These are phyloP conservation scores for Dynastes grantii DNA, from an alignment of 2,888 invertebrate species.

Conservation along the genomic window DNA sequence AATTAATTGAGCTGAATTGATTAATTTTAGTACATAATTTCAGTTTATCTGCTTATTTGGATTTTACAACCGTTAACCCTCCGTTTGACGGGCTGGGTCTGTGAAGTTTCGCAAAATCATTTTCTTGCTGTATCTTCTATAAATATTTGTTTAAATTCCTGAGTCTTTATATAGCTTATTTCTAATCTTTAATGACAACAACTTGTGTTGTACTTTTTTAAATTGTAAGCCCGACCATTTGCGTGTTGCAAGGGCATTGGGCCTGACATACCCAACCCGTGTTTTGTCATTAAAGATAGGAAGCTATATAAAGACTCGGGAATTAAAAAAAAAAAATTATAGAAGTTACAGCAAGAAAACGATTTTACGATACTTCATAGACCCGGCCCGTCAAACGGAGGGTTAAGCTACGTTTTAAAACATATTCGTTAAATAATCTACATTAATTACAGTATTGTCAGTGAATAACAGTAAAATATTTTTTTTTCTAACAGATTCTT, in stretches of 20 bases:
- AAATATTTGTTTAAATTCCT: too few relatives aligned
- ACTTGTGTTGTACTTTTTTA: not conserved
- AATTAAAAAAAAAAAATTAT: not conserved
- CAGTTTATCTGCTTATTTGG: not conserved
- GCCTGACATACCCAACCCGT: not conserved
- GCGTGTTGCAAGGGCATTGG: too few relatives aligned
- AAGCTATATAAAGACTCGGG: not conserved
- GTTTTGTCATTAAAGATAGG: not conserved
- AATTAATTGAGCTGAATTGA: too few relatives aligned
- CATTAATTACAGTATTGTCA: not conserved
- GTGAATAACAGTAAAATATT: not conserved
- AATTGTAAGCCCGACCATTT: too few relatives aligned
- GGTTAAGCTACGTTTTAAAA: not conserved
- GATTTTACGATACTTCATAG: too few relatives aligned
- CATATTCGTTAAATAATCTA: not conserved
- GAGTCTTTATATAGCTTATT: too few relatives aligned
- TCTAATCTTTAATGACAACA: too few relatives aligned
- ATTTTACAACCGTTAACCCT: too few relatives aligned
- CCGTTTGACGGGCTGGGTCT: too few relatives aligned
- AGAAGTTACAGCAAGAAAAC: not conserved
- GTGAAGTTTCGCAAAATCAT: too few relatives aligned
- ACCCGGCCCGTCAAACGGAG: too few relatives aligned
- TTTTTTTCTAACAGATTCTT: slow-evolving; percentile 17
- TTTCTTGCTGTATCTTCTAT: too few relatives aligned
- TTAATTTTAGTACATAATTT: not conserved